Conservation (phyloP, 2,888 invertebrate species). For the Agonopterix subpropinquella region DNA sequence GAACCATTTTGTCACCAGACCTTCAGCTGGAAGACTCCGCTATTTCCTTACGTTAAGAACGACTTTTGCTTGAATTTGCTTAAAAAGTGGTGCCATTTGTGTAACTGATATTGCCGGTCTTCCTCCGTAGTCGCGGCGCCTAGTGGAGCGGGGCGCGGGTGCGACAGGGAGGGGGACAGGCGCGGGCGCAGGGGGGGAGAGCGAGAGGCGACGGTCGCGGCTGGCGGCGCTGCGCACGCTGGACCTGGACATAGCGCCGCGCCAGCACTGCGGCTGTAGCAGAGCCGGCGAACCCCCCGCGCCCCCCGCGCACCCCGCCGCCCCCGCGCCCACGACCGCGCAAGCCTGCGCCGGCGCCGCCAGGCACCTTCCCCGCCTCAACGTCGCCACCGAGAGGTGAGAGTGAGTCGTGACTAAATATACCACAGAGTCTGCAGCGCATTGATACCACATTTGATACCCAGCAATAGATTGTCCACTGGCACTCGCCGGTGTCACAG, state of each 20-base stretch:
- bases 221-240: neutral
- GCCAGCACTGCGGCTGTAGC: neutral
- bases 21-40: too few relatives aligned
- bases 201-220: neutral
- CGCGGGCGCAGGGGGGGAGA: neutral
- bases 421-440: too few relatives aligned
- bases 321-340: neutral
- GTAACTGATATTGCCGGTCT: too few relatives aligned
- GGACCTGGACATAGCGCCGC: neutral
- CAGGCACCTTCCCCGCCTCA: constrained; percentile 6
- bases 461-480: too few relatives aligned
- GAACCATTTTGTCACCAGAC: too few relatives aligned
- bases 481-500: too few relatives aligned
- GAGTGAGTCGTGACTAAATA: too few relatives aligned
- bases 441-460: too few relatives aligned
- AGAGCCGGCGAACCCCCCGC: neutral
- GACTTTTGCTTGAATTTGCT: too few relatives aligned
- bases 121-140: neutral
- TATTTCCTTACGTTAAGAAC: too few relatives aligned
- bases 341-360: neutral
- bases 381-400: constrained; percentile 27
- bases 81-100: too few relatives aligned
- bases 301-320: neutral
- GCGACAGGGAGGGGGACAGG: neutral
- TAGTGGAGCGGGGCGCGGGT: neutral